Base-by-base conservation (phyloP, 2,888 invertebrate species). In the Arge pagana region DNA sequence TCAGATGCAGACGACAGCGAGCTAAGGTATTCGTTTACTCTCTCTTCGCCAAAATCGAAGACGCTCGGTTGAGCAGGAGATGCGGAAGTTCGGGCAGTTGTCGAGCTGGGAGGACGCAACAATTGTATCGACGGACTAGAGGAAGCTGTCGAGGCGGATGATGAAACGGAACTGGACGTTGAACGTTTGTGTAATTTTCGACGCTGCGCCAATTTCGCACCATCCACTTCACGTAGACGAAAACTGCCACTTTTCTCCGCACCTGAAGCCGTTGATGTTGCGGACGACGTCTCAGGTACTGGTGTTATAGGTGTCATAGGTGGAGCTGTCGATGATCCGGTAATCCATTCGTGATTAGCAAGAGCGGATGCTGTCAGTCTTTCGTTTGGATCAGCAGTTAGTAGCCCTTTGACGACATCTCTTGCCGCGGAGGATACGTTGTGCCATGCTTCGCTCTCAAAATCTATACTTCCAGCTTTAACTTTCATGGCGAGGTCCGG, bases 401-500 rank as follows among this genome's bases (percentile, higher is more conserved):
- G 78, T 50, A 96, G 79, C 0, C 90, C 88, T 60, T 82, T 77
- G 7, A 91, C 87, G 0, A 94, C 82, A 15, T 84, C 80, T 74
- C 91, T 93, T 36, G 91, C 93, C 53, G 85, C 83, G 0, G 77
- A 66, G 0, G 92, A 90, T 11, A 95, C 86, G 37, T 81, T 80
- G 1, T 80, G 79, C 93, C 94, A 94, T 3, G 83, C 83, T 8
- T 78, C 70, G 58, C 85, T 86, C 45, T 86, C 83, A 77, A 94
- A 89, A 56, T 85, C 83, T 70, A 94, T 90, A 57, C 87, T 85
- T 3, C 93, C 94, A 3, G 82, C 81, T 61, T 88, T 84, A 51
- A 95, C 93, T 54, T 90, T 79, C 54, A 87, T 84, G 83, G 93
- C 92, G 53, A 92, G 87, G 57, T 88, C 86, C 33, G 84, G 81